phyloP scores from a whole-genome alignment of 2,888 invertebrate genomes.

The Trissolcus brochymenae region DNA sequence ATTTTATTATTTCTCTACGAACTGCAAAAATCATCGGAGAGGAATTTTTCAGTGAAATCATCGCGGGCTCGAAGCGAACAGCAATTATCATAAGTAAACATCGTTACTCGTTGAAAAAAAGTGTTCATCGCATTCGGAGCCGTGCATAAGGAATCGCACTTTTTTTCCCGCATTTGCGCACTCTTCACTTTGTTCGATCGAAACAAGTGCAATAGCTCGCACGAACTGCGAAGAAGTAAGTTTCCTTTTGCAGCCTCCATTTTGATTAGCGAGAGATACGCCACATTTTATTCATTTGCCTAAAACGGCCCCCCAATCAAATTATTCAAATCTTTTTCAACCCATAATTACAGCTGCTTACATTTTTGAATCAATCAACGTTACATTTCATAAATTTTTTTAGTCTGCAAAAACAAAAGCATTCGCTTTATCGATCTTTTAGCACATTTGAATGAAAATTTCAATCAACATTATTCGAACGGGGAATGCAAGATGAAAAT shows the following conservation, averaged over 20 bases:
- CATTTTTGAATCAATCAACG: too few species aligned
- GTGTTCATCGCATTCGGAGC: slow-evolving; percentile 39
- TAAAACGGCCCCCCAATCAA: too few species aligned
- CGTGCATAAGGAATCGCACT: slow-evolving; percentile 56
- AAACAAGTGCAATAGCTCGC: slow-evolving; percentile 57
- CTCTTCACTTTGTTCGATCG: slow-evolving; percentile 55
- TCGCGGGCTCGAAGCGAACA: slow-evolving; percentile 10
- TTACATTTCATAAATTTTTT: too few species aligned
- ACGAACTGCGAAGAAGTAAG: slow-evolving; percentile 50
- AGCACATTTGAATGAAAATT: too few species aligned
- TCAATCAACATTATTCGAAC: too few species aligned
- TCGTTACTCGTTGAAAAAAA: slow-evolving; percentile 44
- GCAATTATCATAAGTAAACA: slow-evolving; percentile 56
- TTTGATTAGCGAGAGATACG: slow-evolving; percentile 22
- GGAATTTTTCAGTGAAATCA: slow-evolving; percentile 32
- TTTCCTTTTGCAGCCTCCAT: slow-evolving; percentile 52
- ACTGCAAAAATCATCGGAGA: slow-evolving; percentile 9
- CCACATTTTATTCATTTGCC: too few species aligned
- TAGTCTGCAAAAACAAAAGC: too few species aligned
- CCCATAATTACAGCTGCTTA: too few species aligned
- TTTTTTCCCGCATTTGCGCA: slow-evolving; percentile 56
- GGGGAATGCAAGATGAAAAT: too few species aligned
- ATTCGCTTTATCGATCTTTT: too few species aligned
- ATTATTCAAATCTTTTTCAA: too few species aligned
- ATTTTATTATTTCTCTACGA: too few species aligned